These are phyloP conservation scores for Scophthalmus maximus DNA, from an alignment of 2,113 vertebrate genomes.

Conservation along the genomic window DNA sequence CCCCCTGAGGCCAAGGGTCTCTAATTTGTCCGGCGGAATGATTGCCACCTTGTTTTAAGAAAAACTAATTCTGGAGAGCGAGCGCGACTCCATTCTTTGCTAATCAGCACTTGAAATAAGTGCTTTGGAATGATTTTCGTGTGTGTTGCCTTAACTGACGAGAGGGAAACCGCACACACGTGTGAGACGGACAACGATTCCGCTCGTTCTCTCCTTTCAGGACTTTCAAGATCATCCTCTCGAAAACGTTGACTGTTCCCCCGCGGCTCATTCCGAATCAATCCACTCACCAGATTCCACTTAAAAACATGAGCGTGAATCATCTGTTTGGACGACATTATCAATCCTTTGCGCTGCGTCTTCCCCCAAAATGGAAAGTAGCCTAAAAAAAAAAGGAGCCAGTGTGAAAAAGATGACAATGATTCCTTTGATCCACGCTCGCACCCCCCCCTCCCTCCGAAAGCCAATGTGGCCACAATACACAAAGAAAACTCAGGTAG, in stretches of 20 bases:
- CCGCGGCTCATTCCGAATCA: not conserved
- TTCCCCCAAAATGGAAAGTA: not conserved
- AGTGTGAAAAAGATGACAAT: constrained; percentile 27
- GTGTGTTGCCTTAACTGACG: constrained; percentile 64
- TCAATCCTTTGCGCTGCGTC: not conserved
- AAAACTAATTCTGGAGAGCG: not conserved
- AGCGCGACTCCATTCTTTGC: not conserved
- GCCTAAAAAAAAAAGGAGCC: constrained; percentile 1
- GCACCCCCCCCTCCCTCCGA: constrained; percentile 8
- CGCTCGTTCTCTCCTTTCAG: not conserved
- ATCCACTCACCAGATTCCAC: not conserved
- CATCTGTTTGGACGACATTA: not conserved
- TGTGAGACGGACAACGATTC: constrained; percentile 59
- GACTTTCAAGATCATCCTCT: not conserved
- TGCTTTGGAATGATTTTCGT: constrained; percentile 67
- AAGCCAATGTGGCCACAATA: constrained; percentile 52
- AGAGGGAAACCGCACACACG: constrained; percentile 72
- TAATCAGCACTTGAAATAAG: constrained; percentile 56
- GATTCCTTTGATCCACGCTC: constrained; percentile 40
- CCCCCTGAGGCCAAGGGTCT: not conserved
- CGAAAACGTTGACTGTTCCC: constrained; percentile 3
- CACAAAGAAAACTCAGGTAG: constrained; percentile 67
- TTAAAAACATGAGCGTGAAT: not conserved
- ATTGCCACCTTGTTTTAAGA: constrained; percentile 3
- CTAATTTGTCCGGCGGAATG: not conserved